Conservation (phyloP, 2,888 invertebrate genomes). For the Cryptocephalus primarius region DNA sequence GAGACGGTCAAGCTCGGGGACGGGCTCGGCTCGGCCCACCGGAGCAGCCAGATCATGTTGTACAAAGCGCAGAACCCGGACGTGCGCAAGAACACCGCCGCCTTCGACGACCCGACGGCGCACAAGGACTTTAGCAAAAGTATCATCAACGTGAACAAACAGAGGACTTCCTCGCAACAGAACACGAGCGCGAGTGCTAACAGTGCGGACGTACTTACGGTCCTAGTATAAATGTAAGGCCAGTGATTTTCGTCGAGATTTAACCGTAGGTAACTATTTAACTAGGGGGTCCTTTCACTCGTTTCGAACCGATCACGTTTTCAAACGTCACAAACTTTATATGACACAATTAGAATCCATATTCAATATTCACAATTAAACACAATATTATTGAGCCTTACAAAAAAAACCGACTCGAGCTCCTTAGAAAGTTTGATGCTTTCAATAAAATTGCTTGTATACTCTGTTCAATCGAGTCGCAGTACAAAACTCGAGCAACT, state of each 20-base stretch:
- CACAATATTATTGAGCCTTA: too few relatives aligned
- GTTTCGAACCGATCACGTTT: slow-evolving; percentile 1
- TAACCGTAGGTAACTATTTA: too few relatives aligned
- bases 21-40: slow-evolving; percentile 38
- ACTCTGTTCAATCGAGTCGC: too few relatives aligned
- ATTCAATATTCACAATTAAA: too few relatives aligned
- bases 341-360: too few relatives aligned
- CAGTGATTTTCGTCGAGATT: slow-evolving; percentile 23
- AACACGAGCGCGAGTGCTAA: slow-evolving; percentile 27
- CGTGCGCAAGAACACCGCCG: slow-evolving; percentile 72
- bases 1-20: slow-evolving; percentile 26
- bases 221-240: slow-evolving; percentile 39
- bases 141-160: slow-evolving; percentile 49
- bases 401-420: too few relatives aligned
- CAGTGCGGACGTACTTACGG: slow-evolving; percentile 42
- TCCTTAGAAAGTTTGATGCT: too few relatives aligned
- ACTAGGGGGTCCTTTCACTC: background rate
- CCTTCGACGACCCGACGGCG: slow-evolving; percentile 43
- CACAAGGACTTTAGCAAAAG: slow-evolving; percentile 70
- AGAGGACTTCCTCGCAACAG: slow-evolving; percentile 33
- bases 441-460: too few relatives aligned
- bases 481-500: too few relatives aligned
- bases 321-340: slow-evolving; percentile 1
- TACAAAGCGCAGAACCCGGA: slow-evolving; percentile 80
- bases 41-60: slow-evolving; percentile 54